Base-by-base conservation (phyloP, 1,140 invertebrate genomes). In the Anastrepha ludens region DNA sequence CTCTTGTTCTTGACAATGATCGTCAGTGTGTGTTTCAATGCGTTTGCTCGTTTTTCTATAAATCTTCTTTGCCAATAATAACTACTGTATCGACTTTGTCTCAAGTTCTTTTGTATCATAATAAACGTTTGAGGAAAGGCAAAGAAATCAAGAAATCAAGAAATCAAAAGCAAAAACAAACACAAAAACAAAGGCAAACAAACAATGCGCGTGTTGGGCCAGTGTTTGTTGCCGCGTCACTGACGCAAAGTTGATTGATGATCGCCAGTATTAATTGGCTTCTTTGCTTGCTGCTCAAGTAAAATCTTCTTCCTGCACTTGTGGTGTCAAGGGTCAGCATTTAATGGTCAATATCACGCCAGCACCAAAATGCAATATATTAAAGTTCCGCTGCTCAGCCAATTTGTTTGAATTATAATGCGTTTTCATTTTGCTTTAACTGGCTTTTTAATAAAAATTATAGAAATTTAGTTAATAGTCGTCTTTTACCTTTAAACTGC, bases 291-390 rank as follows among this genome's bases (percentile, higher is more conserved):
- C 74, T 9, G 50, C 41, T 81, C 55, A 3, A 20, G 47, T 13
- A 11, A 58, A 50, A 20, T 81, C 74, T 50, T 81, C 74, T 81
- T 81, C 74, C 74, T 81, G 74, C 17, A 55, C 74, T 81, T 81
- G 74, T 20, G 17, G 55, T 81, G 74, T 81, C 74, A 81, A 81
- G 74, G 74, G 74, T 81, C 47, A 20, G 3, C 50, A 13, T 17
- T 15, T 11, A 47, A 8, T 15, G 15, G 55, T 29, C n/a, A 81
- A 17, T 81, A 55, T 17, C 44, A 15, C 41, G 74, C 47, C 55
- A 9, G 50, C 20, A 81, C 20, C 44, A n/a, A n/a, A 5, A 55
- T 9, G 4, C 39, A 13, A 44, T 11, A n/a, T 39, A 47, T 15
- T 55, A 81, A 78, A 78, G n/a, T 50, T 50, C 4, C 44, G 70